phyloP scores from a whole-genome alignment of 2,888 invertebrate genomes.

The Cheilosia impressa region DNA sequence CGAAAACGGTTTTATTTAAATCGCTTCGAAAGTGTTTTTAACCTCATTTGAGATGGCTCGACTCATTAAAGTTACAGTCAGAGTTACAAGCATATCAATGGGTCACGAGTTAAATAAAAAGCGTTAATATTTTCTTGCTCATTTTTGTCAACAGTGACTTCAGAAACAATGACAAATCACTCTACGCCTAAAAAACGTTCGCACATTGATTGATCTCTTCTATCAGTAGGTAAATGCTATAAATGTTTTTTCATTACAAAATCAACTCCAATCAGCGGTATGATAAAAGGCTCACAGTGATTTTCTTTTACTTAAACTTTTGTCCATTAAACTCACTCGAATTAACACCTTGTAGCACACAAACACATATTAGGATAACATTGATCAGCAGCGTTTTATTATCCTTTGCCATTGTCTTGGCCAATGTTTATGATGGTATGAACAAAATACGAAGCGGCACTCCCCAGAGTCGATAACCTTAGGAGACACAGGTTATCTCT shows the following conservation, averaged over 20 bases:
- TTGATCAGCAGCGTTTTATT: conserved; percentile 9
- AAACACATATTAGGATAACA: conserved; percentile 13
- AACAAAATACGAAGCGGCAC: not conserved
- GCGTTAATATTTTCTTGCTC: too few relatives aligned
- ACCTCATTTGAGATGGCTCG: too few relatives aligned
- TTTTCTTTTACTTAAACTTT: not conserved
- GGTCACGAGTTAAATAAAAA: too few relatives aligned
- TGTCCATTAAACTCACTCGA: conserved; percentile 32
- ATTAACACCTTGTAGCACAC: conserved; percentile 9
- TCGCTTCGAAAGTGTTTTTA: too few relatives aligned
- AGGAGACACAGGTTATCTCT: not conserved
- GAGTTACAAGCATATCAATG: too few relatives aligned
- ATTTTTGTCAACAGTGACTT: too few relatives aligned
- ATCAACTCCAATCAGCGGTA: conserved; percentile 12
- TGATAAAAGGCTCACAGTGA: conserved; percentile 8
- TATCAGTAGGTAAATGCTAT: not conserved
- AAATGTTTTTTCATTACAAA: not conserved
- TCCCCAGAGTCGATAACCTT: too few relatives aligned
- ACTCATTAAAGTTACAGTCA: too few relatives aligned
- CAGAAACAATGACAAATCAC: not conserved
- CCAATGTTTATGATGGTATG: not conserved
- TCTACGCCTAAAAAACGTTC: not conserved
- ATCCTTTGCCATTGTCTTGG: conserved; percentile 13
- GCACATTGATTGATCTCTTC: conserved; percentile 11
- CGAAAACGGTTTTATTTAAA: too few relatives aligned